phyloP scores from a whole-genome alignment of 2,888 invertebrate species.

The Cordylochernes scorpioides region DNA sequence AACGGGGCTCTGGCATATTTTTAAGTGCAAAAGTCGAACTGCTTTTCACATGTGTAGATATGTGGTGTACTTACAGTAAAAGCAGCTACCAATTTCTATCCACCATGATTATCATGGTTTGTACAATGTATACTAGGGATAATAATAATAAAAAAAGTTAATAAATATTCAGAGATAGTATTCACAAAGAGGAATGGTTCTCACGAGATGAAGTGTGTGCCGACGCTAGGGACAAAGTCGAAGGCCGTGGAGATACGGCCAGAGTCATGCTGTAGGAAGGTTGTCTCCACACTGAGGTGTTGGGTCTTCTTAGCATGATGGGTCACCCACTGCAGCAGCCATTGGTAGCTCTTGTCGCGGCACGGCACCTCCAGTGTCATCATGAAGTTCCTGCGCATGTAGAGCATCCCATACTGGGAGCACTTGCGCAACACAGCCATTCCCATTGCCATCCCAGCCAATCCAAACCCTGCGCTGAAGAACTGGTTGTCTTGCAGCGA shows the following conservation, averaged over 20 bases:
- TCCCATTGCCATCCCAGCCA: constrained; percentile 74
- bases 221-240: constrained; percentile 83
- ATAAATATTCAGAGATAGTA: no score
- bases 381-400: constrained; percentile 56
- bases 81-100: no score
- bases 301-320: constrained; percentile 59
- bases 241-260: constrained; percentile 72
- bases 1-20: no score
- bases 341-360: constrained; percentile 83
- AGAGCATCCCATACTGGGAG: constrained; percentile 23
- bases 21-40: no score
- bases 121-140: no score
- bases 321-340: constrained; percentile 88
- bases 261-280: constrained; percentile 64
- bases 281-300: constrained; percentile 84
- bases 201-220: constrained; percentile 65
- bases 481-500: constrained; percentile 71
- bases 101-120: no score
- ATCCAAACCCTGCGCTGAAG: constrained; percentile 86
- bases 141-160: no score
- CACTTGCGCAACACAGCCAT: constrained; percentile 61
- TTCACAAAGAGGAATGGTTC: constrained; percentile 7
- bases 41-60: no score
- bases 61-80: no score
- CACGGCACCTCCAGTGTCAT: constrained; percentile 89